Conservation (phyloP, 2,113 vertebrate genomes). For the Scartelaos histophorus region DNA sequence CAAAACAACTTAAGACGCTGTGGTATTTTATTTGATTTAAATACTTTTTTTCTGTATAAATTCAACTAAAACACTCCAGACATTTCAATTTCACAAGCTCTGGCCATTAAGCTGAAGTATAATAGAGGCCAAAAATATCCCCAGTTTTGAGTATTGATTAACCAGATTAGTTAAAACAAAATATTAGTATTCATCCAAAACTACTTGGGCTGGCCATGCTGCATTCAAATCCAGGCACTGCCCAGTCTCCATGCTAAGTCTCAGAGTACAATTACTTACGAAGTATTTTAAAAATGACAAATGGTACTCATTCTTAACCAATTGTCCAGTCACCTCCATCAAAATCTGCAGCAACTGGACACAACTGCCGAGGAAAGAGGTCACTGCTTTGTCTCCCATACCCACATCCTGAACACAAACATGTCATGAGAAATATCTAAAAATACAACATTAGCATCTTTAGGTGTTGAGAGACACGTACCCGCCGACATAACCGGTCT, state of each 20-base stretch:
- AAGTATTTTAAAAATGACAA: slow-evolving; percentile 59
- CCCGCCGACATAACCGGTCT: slow-evolving; percentile 93
- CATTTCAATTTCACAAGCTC: not conserved
- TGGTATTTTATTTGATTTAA: not conserved
- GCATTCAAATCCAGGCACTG: slow-evolving; percentile 1
- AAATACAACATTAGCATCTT: not conserved
- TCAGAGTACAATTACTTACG: slow-evolving; percentile 52
- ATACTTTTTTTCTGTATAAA: not conserved
- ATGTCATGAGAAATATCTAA: not conserved
- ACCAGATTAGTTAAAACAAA: not conserved
- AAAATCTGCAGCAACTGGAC: slow-evolving; percentile 89
- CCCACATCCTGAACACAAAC: slow-evolving; percentile 85
- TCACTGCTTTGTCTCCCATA: slow-evolving; percentile 89
- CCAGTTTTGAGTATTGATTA: not conserved
- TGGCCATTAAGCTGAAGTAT: not conserved
- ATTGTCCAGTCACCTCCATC: slow-evolving; percentile 88
- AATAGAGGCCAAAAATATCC: not conserved
- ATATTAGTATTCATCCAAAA: not conserved
- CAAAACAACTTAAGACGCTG: not conserved
- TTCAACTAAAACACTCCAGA: not conserved
- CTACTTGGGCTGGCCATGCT: slow-evolving; percentile 25
- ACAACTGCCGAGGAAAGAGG: slow-evolving; percentile 89
- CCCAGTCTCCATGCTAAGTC: slow-evolving; percentile 51
- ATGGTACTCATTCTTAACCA: slow-evolving; percentile 61
- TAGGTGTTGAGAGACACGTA: slow-evolving; percentile 60